Base-by-base conservation (phyloP, 2,113 vertebrate species). In the Malaclemys terrapin region DNA sequence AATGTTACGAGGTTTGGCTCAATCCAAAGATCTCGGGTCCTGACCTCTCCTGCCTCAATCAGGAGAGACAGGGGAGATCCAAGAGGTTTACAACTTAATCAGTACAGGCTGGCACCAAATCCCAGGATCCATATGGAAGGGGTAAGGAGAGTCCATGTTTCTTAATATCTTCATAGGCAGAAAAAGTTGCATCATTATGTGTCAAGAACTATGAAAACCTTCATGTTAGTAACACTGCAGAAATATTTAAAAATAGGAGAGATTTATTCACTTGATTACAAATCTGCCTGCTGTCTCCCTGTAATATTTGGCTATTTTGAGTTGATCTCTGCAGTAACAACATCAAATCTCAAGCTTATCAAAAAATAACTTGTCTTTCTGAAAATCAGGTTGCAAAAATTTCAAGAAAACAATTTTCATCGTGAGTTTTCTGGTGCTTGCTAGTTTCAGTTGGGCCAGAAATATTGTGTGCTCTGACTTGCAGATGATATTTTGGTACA, bases 101-200 rank as follows among this genome's bases (percentile, higher is more conserved):
- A 98, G 80, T 97, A 98, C 95, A 98, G 97, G 62, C 97, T 98
- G 91, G 97, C 95, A 2, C 98, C 98, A 47, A 98, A 91, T 3
- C 94, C 98, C 92, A 97, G 97, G 95, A 96, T 96, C 93, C 97
- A 98, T 95, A 94, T 95, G 97, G 98, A 99, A 52, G 98, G 98
- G 98, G 99, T 99, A 98, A 99, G 99, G 87, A 89, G 35, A n/a
- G 8, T 52, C 12, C 81, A 3, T 25, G 1, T 96, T 96, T 83
- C 82, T 93, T 57, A 12, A 6, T 90, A 83, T 91, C 56, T 82
- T 25, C 1, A 1, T 27, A 35, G 53, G 54, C 75, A 1, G 1
- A n/a, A 38, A 50, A 84, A 86, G 86, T 35, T 85, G 84, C 53
- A 5, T 83, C 10, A 88, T 80, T 13, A 13, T 4, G 17, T 47